A percentile compares a stretch with the other conserved stretches of the same genome.
Evolutionary conservation across 1,140 invertebrate genomes (phyloP).

Genomic region (Brachionus paranguensis): DNA sequence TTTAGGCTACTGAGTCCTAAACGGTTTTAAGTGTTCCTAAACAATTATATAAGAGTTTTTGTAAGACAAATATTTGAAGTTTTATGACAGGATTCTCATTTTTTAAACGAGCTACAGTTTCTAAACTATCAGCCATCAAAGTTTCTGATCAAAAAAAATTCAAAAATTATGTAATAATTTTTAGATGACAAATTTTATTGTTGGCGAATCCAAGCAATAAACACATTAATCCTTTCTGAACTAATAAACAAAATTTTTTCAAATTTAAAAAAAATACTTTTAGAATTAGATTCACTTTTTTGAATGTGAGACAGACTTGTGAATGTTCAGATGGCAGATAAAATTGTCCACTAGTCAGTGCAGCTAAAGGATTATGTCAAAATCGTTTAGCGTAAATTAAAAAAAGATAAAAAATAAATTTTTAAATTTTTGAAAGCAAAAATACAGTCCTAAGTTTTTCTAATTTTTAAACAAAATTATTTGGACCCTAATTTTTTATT

Average conservation of each 20-base stretch:
- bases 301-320: too few relatives aligned
- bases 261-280: too few relatives aligned
- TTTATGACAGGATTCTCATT: background rate
- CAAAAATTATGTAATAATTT: background rate
- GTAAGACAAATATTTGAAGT: background rate
- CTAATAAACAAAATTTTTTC: background rate
- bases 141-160: background rate
- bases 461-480: background rate
- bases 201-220: background rate
- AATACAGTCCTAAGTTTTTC: background rate
- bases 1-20: background rate
- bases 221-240: background rate
- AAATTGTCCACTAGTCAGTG: too few relatives aligned
- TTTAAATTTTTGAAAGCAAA: too few relatives aligned
- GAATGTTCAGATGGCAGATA: too few relatives aligned
- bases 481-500: background rate
- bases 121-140: background rate
- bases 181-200: background rate
- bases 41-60: background rate
- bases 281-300: too few relatives aligned
- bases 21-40: background rate
- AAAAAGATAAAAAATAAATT: too few relatives aligned
- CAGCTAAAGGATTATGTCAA: too few relatives aligned
- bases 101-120: background rate
- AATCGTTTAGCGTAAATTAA: too few relatives aligned